Evolutionary conservation across 2,888 invertebrate genomes (phyloP).

Genomic region (Ganaspis brasiliensis): DNA sequence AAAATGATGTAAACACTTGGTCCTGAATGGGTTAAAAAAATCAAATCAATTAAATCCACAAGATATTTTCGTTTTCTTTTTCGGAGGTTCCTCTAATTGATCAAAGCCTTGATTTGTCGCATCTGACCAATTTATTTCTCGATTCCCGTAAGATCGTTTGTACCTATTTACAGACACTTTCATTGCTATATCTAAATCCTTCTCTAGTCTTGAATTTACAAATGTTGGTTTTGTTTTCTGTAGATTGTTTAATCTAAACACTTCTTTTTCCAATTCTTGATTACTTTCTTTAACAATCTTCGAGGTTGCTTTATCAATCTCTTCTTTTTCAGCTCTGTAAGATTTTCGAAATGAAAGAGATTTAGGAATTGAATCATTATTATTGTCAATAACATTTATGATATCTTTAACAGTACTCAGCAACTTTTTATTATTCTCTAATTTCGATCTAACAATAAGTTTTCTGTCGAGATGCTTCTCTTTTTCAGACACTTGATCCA

Average conservation of each 20-base stretch:
- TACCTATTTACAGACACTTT: constrained; percentile 52
- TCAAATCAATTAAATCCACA: not conserved
- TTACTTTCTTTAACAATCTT: not conserved
- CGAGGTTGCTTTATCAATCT: not conserved
- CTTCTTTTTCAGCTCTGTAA: not conserved
- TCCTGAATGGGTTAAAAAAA: not conserved
- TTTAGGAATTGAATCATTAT: constrained; percentile 41
- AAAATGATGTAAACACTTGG: not conserved
- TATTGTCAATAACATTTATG: constrained; percentile 45
- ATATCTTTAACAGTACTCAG: constrained; percentile 55
- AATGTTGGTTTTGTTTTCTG: constrained; percentile 24
- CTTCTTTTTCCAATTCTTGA: not conserved
- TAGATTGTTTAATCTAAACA: not conserved
- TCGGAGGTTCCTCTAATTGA: constrained; percentile 9
- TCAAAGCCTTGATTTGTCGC: not conserved
- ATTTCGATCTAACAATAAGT: constrained; percentile 39
- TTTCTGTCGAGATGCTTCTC: not conserved
- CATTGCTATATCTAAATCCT: constrained; percentile 57
- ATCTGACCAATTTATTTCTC: constrained; percentile 19
- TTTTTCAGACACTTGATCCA: not conserved
- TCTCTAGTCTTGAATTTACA: constrained; percentile 49
- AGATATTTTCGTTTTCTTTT: no score
- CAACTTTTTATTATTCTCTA: constrained; percentile 57
- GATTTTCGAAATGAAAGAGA: not conserved
- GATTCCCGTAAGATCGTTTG: constrained; percentile 51